Conservation (phyloP, 2,797 vertebrate genomes). For the Malacoctenus gilli region DNA sequence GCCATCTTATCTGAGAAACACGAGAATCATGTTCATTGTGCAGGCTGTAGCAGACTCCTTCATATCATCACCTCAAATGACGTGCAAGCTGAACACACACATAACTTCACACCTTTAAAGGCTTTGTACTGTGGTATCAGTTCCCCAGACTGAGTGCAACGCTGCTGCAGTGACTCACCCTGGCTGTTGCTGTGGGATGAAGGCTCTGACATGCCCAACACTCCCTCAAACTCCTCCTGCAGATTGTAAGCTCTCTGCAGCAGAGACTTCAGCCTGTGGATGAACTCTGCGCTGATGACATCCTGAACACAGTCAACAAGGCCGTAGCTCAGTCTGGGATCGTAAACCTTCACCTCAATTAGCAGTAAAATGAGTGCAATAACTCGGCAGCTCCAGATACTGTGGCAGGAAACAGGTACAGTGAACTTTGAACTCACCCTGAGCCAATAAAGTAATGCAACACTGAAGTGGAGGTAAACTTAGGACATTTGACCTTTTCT, state of each 20-base stretch:
- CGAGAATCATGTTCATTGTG: too few relatives aligned
- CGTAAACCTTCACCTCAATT: neutral
- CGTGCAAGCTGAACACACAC: too few relatives aligned
- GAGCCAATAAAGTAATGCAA: too few relatives aligned
- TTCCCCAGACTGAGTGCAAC: neutral
- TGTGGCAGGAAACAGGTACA: too few relatives aligned
- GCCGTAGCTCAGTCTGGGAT: too few relatives aligned
- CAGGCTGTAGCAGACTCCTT: too few relatives aligned
- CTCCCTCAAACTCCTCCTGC: constrained; percentile 96
- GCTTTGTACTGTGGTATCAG: neutral
- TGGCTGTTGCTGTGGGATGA: constrained; percentile 82
- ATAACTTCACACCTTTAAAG: too few relatives aligned
- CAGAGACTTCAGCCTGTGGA: constrained; percentile 93
- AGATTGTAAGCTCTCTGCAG: constrained; percentile 95
- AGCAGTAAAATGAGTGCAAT: neutral
- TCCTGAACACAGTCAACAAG: constrained; percentile 81
- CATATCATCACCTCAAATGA: too few relatives aligned
- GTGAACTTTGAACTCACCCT: too few relatives aligned
- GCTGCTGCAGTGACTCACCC: constrained; percentile 77
- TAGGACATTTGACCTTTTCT: neutral
- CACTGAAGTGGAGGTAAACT: too few relatives aligned
- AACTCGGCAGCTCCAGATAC: neutral
- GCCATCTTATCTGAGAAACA: constrained; percentile 81
- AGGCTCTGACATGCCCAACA: constrained; percentile 85
- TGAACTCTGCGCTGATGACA: constrained; percentile 92